These are phyloP conservation scores for Aspidapion aeneum DNA, from an alignment of 2,888 invertebrate genomes.

Conservation along the genomic window DNA sequence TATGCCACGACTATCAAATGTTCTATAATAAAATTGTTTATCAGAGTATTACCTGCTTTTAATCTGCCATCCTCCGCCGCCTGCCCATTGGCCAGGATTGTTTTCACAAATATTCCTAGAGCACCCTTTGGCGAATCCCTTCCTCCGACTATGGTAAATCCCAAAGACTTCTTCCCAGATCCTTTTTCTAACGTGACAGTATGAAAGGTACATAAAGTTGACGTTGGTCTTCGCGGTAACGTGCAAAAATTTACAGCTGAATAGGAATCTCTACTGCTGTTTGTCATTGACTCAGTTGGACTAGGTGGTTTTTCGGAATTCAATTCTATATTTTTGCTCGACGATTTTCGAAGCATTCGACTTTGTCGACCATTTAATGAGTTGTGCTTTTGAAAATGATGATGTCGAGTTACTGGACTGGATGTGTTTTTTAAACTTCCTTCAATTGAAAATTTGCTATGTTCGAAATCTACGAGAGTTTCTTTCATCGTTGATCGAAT, in stretches of 20 bases:
- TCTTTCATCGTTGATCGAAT: constrained; percentile 58
- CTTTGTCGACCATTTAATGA: constrained; percentile 58
- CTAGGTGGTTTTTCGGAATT: constrained; percentile 9
- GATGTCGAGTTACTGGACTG: constrained; percentile 46
- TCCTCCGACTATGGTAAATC: constrained; percentile 89
- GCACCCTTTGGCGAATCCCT: constrained; percentile 81
- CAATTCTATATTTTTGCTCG: constrained; percentile 37
- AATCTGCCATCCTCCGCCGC: constrained; percentile 80
- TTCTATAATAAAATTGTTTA: too few relatives aligned
- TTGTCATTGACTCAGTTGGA: neutral
- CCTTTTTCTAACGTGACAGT: constrained; percentile 78
- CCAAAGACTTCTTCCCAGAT: constrained; percentile 76
- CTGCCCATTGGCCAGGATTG: constrained; percentile 78
- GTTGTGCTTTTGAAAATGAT: constrained; percentile 62
- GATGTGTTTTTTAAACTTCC: constrained; percentile 25
- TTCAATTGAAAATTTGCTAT: constrained; percentile 25
- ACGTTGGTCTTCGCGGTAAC: constrained; percentile 65
- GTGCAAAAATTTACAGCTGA: constrained; percentile 63
- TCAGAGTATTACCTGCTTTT: constrained; percentile 75
- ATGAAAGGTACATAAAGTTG: constrained; percentile 65
- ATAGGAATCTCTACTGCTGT: constrained; percentile 2
- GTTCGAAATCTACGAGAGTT: constrained; percentile 68
- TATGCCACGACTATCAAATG: too few relatives aligned
- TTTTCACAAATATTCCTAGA: constrained; percentile 83
- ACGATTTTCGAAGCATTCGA: constrained; percentile 37